Conservation (phyloP, 2,797 vertebrate species). For the Rousettus madagascariensis region DNA sequence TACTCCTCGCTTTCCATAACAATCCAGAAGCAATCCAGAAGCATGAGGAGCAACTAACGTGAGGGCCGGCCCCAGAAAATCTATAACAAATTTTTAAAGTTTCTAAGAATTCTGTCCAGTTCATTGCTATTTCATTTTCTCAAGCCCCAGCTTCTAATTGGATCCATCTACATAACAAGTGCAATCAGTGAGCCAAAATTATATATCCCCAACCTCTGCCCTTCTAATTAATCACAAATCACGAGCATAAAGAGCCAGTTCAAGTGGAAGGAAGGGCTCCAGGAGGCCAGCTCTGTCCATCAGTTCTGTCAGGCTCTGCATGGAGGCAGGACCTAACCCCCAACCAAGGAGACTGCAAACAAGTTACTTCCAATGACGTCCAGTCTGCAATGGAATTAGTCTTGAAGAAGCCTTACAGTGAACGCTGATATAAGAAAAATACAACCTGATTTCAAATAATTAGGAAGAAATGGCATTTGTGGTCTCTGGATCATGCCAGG, state of each 20-base stretch:
- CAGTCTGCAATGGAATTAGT: neutral
- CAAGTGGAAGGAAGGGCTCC: neutral
- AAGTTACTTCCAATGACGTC: neutral
- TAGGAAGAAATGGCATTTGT: neutral
- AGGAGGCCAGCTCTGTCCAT: conserved; percentile 24
- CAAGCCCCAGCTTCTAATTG: conserved; percentile 63
- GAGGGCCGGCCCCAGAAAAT: conserved; percentile 58
- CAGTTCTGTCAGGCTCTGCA: neutral
- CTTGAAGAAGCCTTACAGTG: conserved; percentile 19
- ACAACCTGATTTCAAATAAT: neutral
- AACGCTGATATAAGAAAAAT: conserved; percentile 40
- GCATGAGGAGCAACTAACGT: conserved; percentile 47
- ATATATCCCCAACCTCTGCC: conserved; percentile 75
- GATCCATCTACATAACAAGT: conserved; percentile 69
- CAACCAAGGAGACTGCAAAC: neutral
- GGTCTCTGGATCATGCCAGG: neutral
- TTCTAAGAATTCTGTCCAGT: conserved; percentile 61
- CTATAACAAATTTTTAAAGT: conserved; percentile 56
- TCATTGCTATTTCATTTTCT: conserved; percentile 80
- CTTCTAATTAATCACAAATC: conserved; percentile 75
- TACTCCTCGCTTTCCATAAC: conserved; percentile 22
- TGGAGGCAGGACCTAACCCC: neutral
- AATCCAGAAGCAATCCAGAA: neutral
- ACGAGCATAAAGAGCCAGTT: conserved; percentile 44
- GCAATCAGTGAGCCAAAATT: conserved; percentile 79